phyloP scores from a whole-genome alignment of 2,113 vertebrate genomes.

The Myanophis thanlyinensis region DNA sequence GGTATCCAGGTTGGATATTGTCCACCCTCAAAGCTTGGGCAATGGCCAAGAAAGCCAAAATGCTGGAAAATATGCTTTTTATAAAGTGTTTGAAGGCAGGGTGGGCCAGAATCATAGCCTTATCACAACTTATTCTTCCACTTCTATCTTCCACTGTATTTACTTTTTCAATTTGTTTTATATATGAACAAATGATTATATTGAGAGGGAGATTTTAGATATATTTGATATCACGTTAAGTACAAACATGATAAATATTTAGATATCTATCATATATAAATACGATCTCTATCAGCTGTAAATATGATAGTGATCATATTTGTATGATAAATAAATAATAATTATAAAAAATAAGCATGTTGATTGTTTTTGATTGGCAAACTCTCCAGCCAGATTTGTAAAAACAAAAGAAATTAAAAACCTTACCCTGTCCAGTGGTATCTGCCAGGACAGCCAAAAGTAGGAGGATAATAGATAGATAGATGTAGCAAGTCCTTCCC shows the following conservation, averaged over 20 bases:
- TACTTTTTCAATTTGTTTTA: background rate
- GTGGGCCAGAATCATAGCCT: background rate
- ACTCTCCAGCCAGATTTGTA: background rate
- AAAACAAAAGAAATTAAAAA: background rate
- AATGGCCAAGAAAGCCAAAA: background rate
- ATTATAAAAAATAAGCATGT: background rate
- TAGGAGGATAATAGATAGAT: background rate
- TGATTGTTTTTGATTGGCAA: background rate
- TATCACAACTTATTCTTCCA: background rate
- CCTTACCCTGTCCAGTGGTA: background rate
- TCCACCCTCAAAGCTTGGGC: background rate
- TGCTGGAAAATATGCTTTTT: background rate
- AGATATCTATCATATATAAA: background rate
- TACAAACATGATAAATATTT: background rate
- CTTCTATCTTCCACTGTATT: background rate
- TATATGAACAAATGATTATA: background rate
- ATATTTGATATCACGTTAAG: background rate
- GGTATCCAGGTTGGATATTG: background rate
- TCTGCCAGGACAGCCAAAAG: background rate
- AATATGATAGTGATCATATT: background rate
- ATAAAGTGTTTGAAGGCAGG: background rate
- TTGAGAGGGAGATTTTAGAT: background rate
- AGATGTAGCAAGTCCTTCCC: background rate
- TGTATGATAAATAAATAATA: background rate
- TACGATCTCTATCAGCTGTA: background rate